Base-by-base conservation (phyloP, 2,113 vertebrate species). In the Poeciliopsis turrubarensis region DNA sequence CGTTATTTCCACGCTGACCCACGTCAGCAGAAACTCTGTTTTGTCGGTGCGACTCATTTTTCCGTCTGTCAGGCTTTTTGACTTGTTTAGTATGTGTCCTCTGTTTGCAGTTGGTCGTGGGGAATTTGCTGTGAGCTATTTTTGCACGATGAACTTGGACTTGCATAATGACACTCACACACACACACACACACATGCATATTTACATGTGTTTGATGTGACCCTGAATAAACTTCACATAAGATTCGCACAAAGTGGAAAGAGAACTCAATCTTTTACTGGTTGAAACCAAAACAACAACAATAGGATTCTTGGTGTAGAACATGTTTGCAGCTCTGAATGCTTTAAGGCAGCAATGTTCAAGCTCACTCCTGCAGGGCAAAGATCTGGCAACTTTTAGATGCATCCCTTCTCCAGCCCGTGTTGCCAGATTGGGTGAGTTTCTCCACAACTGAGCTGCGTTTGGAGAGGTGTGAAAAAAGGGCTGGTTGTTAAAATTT, bases 91-190 rank as follows among this genome's bases (percentile, higher is more conserved):
- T 74, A 41, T 25, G 32, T 2, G 27, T 25, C 19, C n/a, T 57
- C 34, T 32, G 66, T 85, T 64, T 84, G 30, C 54, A 65, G 60
- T 69, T 70, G 65, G 85, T 60, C 81, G 29, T 0, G 26, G 74
- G 77, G 34, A 61, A 84, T 85, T 83, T 77, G 65, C 82, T 41
- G 2, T 22, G 70, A 77, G 82, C 78, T 90, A 86, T 86, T 88
- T 90, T 85, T 88, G 74, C 26, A 31, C 4, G 17, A 65, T n/a
- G 71, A 80, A 79, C 75, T 75, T 44, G 82, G 65, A 70, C 47
- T 22, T 51, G 57, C 27, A 13, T 57, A 75, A 47, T 27, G 1
- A 79, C 62, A 68, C 71, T 60, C 13, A 32, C 19, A 0, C 57
- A 0, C 57, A 65, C 60, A 32, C 13, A 32, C 19, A 0, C 57